phyloP scores from a whole-genome alignment of 2,888 invertebrate genomes.

The Ephialtes manifestator region DNA sequence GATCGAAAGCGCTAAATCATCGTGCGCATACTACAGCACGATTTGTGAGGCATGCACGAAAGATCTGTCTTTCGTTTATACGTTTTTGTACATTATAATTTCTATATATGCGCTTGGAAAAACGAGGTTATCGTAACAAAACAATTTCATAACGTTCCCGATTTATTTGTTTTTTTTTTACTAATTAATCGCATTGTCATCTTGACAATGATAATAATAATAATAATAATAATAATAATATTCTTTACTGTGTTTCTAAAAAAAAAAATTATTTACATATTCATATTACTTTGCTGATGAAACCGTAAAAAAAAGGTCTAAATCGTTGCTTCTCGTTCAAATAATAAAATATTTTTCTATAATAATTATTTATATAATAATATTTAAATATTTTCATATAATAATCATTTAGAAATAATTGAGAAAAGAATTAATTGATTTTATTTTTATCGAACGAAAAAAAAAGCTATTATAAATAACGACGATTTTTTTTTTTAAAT shows the following conservation, averaged over 20 bases:
- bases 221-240: no score
- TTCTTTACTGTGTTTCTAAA: background rate
- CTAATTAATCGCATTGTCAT: background rate
- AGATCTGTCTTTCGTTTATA: background rate
- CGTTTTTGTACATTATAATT: background rate
- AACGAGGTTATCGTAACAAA: background rate
- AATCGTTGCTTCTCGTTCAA: background rate
- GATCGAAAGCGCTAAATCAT: constrained; percentile 55
- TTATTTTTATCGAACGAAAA: no score
- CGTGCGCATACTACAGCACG: background rate
- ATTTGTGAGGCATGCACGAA: background rate
- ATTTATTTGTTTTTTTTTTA: background rate
- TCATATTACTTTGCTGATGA: background rate
- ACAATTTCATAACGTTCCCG: background rate
- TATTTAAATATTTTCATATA: background rate
- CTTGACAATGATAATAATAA: no score
- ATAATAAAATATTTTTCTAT: background rate
- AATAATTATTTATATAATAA: no score
- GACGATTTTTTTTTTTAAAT: no score
- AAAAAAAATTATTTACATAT: background rate
- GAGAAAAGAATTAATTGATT: no score
- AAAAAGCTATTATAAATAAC: no score
- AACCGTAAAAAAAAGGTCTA: background rate
- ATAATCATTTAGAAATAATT: background rate
- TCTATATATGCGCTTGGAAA: background rate